phyloP scores from a whole-genome alignment of 2,797 vertebrate species.

The Bufotes viridis region DNA sequence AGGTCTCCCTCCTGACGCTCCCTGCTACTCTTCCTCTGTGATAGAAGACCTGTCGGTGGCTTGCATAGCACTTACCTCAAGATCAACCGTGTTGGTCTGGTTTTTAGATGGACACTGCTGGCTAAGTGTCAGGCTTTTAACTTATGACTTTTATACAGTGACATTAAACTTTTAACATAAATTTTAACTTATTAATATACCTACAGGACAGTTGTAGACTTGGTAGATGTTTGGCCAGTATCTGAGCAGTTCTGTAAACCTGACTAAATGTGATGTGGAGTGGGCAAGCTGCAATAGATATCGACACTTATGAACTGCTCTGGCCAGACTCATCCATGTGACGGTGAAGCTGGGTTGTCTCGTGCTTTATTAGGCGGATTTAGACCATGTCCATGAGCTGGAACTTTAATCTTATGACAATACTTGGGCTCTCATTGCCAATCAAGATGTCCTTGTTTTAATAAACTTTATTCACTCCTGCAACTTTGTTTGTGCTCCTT shows the following conservation, averaged over 20 bases:
- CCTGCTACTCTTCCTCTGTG: conserved; percentile 73
- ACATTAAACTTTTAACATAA: neutral
- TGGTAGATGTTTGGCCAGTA: neutral
- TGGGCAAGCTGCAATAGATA: neutral
- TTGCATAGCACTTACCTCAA: conserved; percentile 46
- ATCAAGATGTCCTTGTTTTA: neutral
- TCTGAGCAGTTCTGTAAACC: neutral
- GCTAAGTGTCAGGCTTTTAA: conserved; percentile 60
- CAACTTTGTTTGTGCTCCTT: neutral
- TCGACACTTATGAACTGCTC: neutral
- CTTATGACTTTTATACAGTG: conserved; percentile 19
- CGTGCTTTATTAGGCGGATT: neutral
- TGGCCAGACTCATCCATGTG: neutral
- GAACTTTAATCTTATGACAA: neutral
- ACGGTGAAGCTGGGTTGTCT: neutral
- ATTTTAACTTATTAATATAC: conserved; percentile 11
- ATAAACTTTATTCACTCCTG: conserved; percentile 4
- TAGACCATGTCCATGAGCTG: neutral
- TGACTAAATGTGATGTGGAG: neutral
- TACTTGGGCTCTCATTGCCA: neutral
- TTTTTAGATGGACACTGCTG: conserved; percentile 64
- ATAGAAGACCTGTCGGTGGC: conserved; percentile 61
- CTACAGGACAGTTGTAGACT: neutral
- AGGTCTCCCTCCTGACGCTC: conserved; percentile 76
- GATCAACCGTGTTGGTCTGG: conserved; percentile 59